Percentiles rank a stretch among this genome's conserved stretches.
phyloP scores from a whole-genome alignment of 2,113 vertebrate species.

The Pongo pygmaeus region DNA sequence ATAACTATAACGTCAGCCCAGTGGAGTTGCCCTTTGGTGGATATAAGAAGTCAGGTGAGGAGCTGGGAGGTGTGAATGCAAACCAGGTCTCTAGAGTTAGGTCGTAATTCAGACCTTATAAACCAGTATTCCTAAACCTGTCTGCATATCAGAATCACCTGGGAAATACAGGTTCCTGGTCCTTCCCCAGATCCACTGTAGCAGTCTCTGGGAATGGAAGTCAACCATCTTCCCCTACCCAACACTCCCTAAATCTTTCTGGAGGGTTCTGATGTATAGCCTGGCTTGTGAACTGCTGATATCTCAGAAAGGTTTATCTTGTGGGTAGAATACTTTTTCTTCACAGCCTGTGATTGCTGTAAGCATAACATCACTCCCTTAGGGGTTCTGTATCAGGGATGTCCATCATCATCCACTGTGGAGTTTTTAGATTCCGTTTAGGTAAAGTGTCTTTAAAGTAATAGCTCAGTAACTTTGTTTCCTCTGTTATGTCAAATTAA shows the following conservation, averaged over 20 bases:
- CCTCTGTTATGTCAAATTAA: background rate
- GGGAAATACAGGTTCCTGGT: background rate
- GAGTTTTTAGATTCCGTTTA: background rate
- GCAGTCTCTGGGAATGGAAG: background rate
- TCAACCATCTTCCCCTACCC: background rate
- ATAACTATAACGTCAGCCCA: constrained; percentile 94
- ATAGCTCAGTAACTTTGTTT: background rate
- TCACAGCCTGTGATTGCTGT: background rate
- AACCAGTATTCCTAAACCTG: background rate
- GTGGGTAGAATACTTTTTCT: background rate
- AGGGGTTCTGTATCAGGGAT: rapidly evolving
- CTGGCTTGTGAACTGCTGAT: background rate
- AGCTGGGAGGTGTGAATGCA: rapidly evolving
- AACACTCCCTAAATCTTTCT: background rate
- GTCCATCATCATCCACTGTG: background rate
- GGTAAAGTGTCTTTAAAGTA: background rate
- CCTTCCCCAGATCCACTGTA: background rate
- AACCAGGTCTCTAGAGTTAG: background rate
- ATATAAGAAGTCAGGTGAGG: constrained; percentile 95
- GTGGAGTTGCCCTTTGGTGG: constrained; percentile 96
- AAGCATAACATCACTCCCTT: background rate
- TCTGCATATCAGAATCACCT: too few relatives aligned
- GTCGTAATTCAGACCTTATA: rapidly evolving
- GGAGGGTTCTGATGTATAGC: background rate
- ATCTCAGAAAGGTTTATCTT: background rate